Percentiles rank a stretch among this genome's conserved stretches.
phyloP scores from a whole-genome alignment of 2,113 vertebrate genomes.

The Nycticebus coucang region DNA sequence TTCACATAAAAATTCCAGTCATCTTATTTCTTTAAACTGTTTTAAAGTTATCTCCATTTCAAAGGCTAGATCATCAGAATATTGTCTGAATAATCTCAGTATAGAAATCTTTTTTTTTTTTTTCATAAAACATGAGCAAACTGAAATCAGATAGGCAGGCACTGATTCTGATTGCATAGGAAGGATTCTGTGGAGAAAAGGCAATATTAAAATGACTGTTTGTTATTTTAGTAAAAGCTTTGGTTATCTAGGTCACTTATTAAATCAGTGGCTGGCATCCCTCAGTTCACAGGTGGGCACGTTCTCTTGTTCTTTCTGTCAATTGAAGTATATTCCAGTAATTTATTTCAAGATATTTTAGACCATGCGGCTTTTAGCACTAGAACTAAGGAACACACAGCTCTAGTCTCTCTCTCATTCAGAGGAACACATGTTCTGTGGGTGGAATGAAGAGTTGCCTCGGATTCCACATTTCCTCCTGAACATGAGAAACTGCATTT shows the following conservation, averaged over 20 bases:
- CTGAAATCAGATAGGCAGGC: neutral
- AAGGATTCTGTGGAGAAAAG: neutral
- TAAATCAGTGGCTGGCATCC: neutral
- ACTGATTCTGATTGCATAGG: neutral
- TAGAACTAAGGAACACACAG: neutral
- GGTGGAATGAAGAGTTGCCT: slow-evolving; percentile 47
- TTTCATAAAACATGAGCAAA: neutral
- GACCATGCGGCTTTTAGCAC: neutral
- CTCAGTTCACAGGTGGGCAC: neutral
- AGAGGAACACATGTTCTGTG: slow-evolving; percentile 67
- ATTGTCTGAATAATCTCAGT: neutral
- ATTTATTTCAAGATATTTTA: slow-evolving; percentile 7
- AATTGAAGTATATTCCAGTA: neutral
- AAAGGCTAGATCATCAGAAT: neutral
- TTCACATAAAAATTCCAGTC: neutral
- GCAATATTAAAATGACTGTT: neutral
- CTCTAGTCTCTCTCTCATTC: neutral
- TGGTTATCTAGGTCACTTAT: neutral
- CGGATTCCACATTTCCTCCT: neutral
- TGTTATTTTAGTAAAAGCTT: neutral
- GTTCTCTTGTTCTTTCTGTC: neutral
- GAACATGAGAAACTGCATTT: slow-evolving; percentile 24
- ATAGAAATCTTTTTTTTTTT: neutral
- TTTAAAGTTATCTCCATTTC: neutral
- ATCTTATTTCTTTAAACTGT: neutral